Percentiles rank a stretch among this genome's conserved stretches.
These are phyloP conservation scores for Aporrectodea caliginosa DNA, from an alignment of 1,140 invertebrate species.

Conservation along the genomic window DNA sequence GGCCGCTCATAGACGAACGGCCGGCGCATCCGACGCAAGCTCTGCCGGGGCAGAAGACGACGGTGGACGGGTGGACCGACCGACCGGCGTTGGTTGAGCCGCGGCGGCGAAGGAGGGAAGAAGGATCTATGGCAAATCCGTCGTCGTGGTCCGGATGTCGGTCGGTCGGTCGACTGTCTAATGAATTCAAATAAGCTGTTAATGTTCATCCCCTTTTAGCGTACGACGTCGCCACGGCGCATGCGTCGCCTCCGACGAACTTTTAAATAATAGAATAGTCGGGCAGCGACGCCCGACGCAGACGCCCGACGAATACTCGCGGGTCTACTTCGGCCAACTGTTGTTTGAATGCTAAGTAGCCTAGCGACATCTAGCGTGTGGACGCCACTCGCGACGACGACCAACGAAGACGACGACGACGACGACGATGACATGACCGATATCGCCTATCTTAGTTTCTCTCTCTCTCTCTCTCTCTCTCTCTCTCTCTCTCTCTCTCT, in stretches of 20 bases:
- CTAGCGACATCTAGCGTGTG: not conserved
- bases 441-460: not conserved
- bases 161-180: not conserved
- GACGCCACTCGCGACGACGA: too few species aligned
- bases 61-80: not conserved
- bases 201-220: not conserved
- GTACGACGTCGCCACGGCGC: not conserved
- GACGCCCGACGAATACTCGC: not conserved
- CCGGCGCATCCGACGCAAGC: not conserved
- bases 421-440: too few species aligned
- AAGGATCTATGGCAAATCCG: not conserved
- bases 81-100: not conserved
- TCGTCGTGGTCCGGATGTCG: not conserved
- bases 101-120: not conserved
- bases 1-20: too few species aligned
- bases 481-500: not conserved
- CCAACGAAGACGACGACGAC: too few species aligned
- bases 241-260: not conserved
- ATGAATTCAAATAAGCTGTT: constrained; percentile 3
- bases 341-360: not conserved
- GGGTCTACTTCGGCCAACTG: not conserved
- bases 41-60: not conserved
- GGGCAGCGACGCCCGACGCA: too few species aligned
- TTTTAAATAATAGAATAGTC: not conserved
- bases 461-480: not conserved